phyloP scores from a whole-genome alignment of 2,888 invertebrate species.

The Chrysolina haemoptera region DNA sequence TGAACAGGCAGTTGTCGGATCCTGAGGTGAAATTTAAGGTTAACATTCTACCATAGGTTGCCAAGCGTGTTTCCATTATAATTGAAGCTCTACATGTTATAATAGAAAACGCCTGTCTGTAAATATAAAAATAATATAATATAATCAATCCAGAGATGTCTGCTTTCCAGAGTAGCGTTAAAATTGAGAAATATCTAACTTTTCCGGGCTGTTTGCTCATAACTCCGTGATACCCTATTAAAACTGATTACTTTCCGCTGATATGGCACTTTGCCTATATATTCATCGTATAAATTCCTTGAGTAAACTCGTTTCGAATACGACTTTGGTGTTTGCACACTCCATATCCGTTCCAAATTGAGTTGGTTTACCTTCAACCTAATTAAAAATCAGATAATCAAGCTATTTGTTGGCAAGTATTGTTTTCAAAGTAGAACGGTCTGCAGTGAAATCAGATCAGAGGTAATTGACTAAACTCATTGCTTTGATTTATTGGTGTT shows the following conservation, averaged over 20 bases:
- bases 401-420: not conserved
- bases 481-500: not conserved
- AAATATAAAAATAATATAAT: too few species aligned
- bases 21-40: too few species aligned
- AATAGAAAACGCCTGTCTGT: too few species aligned
- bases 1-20: too few species aligned
- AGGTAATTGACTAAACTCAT: not conserved
- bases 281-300: conserved; percentile 11
- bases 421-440: not conserved
- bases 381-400: conserved; percentile 15
- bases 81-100: too few species aligned
- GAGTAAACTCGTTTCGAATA: conserved; percentile 11
- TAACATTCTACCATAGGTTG: too few species aligned
- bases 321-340: conserved; percentile 15
- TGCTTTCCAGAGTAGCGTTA: too few species aligned
- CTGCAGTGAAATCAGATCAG: not conserved
- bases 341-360: conserved; percentile 10
- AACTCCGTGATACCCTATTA: conserved; percentile 3
- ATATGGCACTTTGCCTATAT: conserved; percentile 6
- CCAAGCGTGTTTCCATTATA: too few species aligned
- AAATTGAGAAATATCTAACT: not conserved
- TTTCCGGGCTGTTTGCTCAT: conserved; percentile 3
- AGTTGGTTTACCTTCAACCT: conserved; percentile 17
- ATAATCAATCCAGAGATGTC: too few species aligned
- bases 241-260: conserved; percentile 3